Evolutionary conservation across 2,113 vertebrate species (phyloP).

Genomic region (Ophthalmolycus amberensis): DNA sequence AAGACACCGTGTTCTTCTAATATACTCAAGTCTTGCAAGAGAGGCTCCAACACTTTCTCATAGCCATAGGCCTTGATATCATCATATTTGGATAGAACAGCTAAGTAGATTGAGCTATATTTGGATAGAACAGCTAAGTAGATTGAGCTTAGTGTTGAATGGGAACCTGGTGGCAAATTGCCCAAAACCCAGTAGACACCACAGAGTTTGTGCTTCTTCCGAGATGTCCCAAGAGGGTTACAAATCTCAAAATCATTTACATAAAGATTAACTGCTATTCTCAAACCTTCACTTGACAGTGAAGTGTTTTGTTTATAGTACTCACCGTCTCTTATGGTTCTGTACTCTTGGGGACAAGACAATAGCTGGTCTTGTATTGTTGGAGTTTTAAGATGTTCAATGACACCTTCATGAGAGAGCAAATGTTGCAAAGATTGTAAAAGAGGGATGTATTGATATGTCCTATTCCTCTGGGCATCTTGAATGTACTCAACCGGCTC

Average conservation of each 20-base stretch:
- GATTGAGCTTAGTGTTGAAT: background rate
- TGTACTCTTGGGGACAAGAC: background rate
- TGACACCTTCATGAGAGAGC: background rate
- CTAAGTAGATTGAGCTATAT: background rate
- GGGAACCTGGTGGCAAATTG: too few relatives aligned
- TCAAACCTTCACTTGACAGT: background rate
- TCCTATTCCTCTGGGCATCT: background rate
- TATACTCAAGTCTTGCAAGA: slow-evolving; percentile 10
- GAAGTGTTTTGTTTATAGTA: background rate
- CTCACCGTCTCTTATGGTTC: slow-evolving; percentile 4
- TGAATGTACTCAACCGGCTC: slow-evolving; percentile 1
- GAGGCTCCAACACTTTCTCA: slow-evolving; percentile 14
- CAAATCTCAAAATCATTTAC: slow-evolving; percentile 32
- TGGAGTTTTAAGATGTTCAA: background rate
- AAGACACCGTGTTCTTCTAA: slow-evolving; percentile 24
- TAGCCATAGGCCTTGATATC: slow-evolving; percentile 15
- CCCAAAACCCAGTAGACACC: background rate
- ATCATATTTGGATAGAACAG: slow-evolving; percentile 1
- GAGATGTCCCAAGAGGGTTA: slow-evolving; percentile 3
- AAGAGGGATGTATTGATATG: slow-evolving; percentile 5
- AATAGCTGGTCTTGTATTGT: background rate
- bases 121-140: background rate
- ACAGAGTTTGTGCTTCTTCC: background rate
- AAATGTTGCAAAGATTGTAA: slow-evolving; percentile 15
- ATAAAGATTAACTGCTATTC: slow-evolving; percentile 26